Percentiles rank a stretch among this genome's conserved stretches.
phyloP scores from a whole-genome alignment of 92 coral and sea anemone genomes.

The Porites divaricata region DNA sequence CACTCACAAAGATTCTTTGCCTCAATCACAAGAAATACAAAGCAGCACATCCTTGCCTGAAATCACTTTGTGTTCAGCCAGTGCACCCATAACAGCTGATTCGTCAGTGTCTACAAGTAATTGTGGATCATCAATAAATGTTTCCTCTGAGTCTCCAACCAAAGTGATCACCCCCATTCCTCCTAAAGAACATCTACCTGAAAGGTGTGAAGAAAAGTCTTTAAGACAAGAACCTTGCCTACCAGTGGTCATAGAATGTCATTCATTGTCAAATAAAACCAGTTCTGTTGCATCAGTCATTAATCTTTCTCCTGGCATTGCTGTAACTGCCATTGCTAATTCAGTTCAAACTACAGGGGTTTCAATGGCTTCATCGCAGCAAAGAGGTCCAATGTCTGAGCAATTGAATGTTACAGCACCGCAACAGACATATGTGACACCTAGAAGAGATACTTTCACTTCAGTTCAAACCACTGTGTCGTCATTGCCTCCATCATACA shows the following conservation, averaged over 20 bases:
- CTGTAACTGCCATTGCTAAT: background rate
- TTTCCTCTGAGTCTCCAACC: background rate
- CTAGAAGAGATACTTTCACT: background rate
- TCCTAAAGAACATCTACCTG: background rate
- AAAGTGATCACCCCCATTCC: background rate
- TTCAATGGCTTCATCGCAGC: background rate
- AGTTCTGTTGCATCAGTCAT: background rate
- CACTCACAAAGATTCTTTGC: background rate
- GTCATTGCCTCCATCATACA: background rate
- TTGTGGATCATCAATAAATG: background rate
- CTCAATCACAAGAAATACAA: background rate
- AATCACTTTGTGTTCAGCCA: background rate
- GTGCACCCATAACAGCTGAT: background rate
- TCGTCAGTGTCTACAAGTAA: background rate
- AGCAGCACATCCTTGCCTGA: background rate
- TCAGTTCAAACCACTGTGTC: background rate
- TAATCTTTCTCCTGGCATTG: background rate
- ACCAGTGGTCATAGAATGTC: background rate
- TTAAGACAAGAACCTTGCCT: background rate
- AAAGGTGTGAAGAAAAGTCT: background rate
- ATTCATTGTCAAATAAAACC: constrained; percentile 15
- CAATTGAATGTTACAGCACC: background rate
- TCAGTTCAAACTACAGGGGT: background rate
- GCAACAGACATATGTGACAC: background rate
- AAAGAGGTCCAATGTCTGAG: constrained; percentile 4